Evolutionary conservation across 2,888 invertebrate species (phyloP).

Genomic region (Thyatira batis): DNA sequence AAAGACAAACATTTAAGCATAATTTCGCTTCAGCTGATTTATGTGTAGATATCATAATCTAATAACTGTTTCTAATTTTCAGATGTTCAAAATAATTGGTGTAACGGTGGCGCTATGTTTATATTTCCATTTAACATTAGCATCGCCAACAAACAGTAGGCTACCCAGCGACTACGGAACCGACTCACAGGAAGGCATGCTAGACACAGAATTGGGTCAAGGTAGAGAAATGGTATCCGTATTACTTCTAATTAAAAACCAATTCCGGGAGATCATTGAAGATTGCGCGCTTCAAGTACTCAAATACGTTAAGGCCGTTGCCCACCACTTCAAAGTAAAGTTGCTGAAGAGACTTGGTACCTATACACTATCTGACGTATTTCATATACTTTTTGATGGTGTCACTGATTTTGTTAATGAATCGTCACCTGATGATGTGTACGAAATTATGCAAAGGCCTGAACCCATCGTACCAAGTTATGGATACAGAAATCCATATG

Average conservation of each 20-base stretch:
- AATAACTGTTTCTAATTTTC: background rate
- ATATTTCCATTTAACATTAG: background rate
- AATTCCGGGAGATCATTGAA: conserved; percentile 45
- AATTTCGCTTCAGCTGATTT: too few species aligned
- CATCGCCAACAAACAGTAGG: conserved; percentile 1
- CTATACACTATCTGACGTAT: conserved; percentile 49
- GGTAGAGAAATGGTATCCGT: conserved; percentile 35
- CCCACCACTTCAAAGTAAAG: conserved; percentile 44
- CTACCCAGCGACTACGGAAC: conserved; percentile 2
- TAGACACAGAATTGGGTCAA: conserved; percentile 14
- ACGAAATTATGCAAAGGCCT: conserved; percentile 10
- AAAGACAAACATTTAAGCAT: too few species aligned
- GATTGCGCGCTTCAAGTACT: conserved; percentile 40
- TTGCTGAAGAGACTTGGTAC: conserved; percentile 46
- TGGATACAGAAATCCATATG: conserved; percentile 13
- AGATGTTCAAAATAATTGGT: background rate
- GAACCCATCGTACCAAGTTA: conserved; percentile 7
- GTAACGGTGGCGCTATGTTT: background rate
- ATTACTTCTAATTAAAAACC: conserved; percentile 40
- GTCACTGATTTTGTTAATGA: conserved; percentile 41
- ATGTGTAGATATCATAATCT: too few species aligned
- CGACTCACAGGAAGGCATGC: conserved; percentile 9
- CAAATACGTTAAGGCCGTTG: conserved; percentile 32
- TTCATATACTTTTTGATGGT: conserved; percentile 44
- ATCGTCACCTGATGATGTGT: conserved; percentile 20